Evolutionary conservation across 2,797 vertebrate species (phyloP), one percentile per base, ranked within the genome.

Genomic region (Gobionotothen gibberifrons): DNA sequence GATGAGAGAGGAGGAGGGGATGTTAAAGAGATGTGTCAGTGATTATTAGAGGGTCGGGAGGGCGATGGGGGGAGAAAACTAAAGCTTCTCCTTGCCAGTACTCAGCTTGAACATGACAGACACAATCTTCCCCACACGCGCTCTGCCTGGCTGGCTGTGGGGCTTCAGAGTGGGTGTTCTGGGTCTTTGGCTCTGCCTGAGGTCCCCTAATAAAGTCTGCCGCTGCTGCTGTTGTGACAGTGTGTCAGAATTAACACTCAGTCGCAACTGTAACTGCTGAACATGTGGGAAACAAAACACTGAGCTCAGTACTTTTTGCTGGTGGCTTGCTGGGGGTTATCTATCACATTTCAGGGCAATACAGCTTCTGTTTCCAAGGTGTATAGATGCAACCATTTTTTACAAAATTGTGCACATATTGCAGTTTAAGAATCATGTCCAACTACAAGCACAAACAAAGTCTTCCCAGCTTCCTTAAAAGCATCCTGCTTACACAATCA

Each of bases 41-140:
- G 92, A 90, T 94, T 93, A 94, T 94, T 93, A 92, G 74, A 61
- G 88, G 88, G 84, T 85, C 78, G 83, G 68, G 83, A 78, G 74
- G 69, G 65, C 71, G 66, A 60, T 44, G 59, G 55, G 72, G 78
- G 78, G 63, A 72, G 81, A 75, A 69, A 74, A 79, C 78, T 69
- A 79, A 79, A 85, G 79, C 42, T 51, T 85, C 65, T 74, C 60
- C 76, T 78, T 56, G 76, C 85, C 76, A 88, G 70, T 59, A 82
- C 89, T 87, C 90, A 79, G 89, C 86, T 84, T 91, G 88, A 90
- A 87, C 84, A 88, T 88, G 90, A 92, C 90, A 90, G 86, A 78
- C 73, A 68, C 85, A 70, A 73, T 83, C 84, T 84, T 79, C 74
- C 60, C 71, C 70, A 55, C 72, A 61, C 1, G 13, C 3, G 40